Conservation (phyloP, 2,888 invertebrate species). For the Standfussiana lucernea region DNA sequence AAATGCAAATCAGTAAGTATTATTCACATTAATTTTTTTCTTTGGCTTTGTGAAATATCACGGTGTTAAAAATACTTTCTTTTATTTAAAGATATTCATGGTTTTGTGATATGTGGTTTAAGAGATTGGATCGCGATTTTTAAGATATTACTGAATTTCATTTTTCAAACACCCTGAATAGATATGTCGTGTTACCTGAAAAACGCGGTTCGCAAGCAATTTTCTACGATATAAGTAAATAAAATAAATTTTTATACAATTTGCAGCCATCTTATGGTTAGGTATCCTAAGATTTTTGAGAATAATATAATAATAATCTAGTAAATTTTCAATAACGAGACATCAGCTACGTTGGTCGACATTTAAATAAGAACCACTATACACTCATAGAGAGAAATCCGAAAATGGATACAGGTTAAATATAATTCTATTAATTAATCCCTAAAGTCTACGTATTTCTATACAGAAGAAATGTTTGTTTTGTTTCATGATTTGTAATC, state of each 20-base stretch:
- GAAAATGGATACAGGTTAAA: constrained; percentile 90
- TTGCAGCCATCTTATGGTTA: constrained; percentile 90
- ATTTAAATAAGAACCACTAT: constrained; percentile 90
- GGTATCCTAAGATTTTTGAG: constrained; percentile 87
- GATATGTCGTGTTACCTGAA: constrained; percentile 85
- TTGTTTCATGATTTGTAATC: constrained; percentile 89
- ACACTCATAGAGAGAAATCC: constrained; percentile 91
- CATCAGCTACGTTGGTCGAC: constrained; percentile 90
- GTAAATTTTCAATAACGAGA: constrained; percentile 90
- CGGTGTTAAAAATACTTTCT: constrained; percentile 86
- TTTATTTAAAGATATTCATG: constrained; percentile 77
- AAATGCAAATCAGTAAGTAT: constrained; percentile 82
- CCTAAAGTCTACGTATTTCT: constrained; percentile 87
- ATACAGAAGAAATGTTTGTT: constrained; percentile 88
- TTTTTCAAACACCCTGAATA: constrained; percentile 83
- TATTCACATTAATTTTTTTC: constrained; percentile 82
- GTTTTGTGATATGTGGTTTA: constrained; percentile 86
- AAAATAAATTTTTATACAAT: constrained; percentile 88
- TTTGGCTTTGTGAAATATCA: constrained; percentile 90
- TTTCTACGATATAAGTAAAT: constrained; percentile 89
- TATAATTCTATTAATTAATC: constrained; percentile 90
- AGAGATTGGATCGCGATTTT: constrained; percentile 69
- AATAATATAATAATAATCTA: constrained; percentile 89
- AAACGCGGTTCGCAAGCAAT: constrained; percentile 85
- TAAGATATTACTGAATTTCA: constrained; percentile 72